Evolutionary conservation across 2,888 invertebrate genomes (phyloP).

Genomic region (Crioceris asparagi): DNA sequence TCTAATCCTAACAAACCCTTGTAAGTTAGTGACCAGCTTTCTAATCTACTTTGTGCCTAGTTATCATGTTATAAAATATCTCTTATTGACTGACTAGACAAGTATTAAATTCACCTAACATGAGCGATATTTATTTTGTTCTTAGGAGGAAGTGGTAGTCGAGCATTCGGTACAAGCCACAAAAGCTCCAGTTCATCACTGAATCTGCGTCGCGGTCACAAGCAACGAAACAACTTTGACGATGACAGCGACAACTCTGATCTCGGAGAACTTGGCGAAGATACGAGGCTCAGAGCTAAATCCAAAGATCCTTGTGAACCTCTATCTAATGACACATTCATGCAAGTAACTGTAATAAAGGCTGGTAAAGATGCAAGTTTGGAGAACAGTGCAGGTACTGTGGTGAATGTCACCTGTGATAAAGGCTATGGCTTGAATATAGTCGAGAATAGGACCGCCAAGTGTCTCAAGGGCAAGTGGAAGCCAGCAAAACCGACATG

Average conservation of each 20-base stretch:
- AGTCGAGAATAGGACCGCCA: constrained; percentile 60
- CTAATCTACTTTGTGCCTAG: too few species aligned
- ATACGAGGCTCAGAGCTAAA: constrained; percentile 27
- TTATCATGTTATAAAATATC: too few species aligned
- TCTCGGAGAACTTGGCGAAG: constrained; percentile 18
- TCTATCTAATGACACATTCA: constrained; percentile 51
- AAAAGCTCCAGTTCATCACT: constrained; percentile 28
- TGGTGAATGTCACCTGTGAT: constrained; percentile 64
- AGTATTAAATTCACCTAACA: too few species aligned
- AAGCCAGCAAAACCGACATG: constrained; percentile 73
- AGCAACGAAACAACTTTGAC: constrained; percentile 20
- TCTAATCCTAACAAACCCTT: too few species aligned
- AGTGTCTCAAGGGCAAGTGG: constrained; percentile 78
- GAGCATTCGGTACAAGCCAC: constrained; percentile 30
- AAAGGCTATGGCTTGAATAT: constrained; percentile 69
- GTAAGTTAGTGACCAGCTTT: too few species aligned
- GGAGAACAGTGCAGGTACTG: constrained; percentile 64
- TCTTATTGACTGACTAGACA: too few species aligned
- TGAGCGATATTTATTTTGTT: too few species aligned
- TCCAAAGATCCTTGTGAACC: constrained; percentile 57
- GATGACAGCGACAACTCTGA: constrained; percentile 22
- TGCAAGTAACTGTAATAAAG: constrained; percentile 60
- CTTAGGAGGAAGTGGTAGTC: constrained; percentile 28
- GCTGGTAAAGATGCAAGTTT: constrained; percentile 60
- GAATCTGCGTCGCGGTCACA: constrained; percentile 28